phyloP scores from a whole-genome alignment of 2,113 vertebrate genomes.

The Pseudorasbora parva region DNA sequence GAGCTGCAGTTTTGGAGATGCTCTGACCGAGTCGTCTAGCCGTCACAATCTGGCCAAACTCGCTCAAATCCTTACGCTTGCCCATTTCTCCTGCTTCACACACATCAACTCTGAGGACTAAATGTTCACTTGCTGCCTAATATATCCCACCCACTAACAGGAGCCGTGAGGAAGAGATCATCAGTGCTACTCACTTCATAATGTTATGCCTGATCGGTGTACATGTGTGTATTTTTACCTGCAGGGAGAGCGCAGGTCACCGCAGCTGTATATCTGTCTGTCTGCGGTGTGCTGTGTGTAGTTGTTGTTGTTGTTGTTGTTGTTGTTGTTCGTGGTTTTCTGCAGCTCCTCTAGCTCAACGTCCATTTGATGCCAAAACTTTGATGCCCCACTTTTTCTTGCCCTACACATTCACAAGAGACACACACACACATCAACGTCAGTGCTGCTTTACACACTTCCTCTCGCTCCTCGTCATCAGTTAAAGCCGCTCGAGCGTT shows the following conservation, averaged over 20 bases:
- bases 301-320: slow-evolving; percentile 68
- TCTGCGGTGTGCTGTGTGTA: slow-evolving; percentile 1
- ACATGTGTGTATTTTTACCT: background rate
- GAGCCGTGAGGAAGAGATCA: no score
- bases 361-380: slow-evolving; percentile 80
- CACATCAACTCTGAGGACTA: no score
- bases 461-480: background rate
- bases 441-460: background rate
- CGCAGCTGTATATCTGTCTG: background rate
- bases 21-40: no score
- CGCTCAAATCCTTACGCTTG: no score
- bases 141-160: no score
- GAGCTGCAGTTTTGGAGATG: no score
- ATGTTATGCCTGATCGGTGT: no score
- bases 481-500: background rate
- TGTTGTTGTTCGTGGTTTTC: slow-evolving; percentile 79
- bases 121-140: no score
- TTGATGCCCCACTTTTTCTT: slow-evolving; percentile 50
- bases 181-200: no score
- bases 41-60: no score
- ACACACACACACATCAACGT: slow-evolving; percentile 30
- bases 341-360: slow-evolving; percentile 69
- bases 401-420: slow-evolving; percentile 70
- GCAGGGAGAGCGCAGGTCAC: background rate
- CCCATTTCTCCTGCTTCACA: no score